phyloP scores from a whole-genome alignment of 2,888 invertebrate species.

The Leptura quadrifasciata region DNA sequence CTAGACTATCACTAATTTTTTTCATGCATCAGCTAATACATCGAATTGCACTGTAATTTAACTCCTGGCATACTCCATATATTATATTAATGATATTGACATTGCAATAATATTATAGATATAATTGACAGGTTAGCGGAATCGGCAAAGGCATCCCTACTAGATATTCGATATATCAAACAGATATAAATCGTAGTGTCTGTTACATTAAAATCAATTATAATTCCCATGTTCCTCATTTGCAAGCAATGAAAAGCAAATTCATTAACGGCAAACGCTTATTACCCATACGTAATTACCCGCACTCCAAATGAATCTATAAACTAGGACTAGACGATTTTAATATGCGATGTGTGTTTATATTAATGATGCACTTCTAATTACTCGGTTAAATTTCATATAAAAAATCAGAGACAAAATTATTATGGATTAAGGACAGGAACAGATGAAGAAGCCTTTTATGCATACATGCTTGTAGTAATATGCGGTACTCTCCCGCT shows the following conservation, averaged over 20 bases:
- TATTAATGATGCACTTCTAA: too few species aligned
- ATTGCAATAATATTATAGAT: conserved; percentile 38
- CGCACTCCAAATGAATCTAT: not conserved
- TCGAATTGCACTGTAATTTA: too few species aligned
- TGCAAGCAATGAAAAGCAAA: conserved; percentile 19
- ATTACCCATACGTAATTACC: not conserved
- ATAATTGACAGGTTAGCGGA: conserved; percentile 42
- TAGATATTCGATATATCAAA: conserved; percentile 41
- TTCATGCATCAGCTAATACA: too few species aligned
- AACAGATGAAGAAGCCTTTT: too few species aligned
- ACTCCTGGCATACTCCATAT: not conserved
- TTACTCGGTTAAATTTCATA: too few species aligned
- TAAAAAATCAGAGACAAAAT: too few species aligned
- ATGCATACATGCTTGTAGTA: too few species aligned
- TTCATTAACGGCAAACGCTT: not conserved
- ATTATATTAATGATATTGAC: not conserved
- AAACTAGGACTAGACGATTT: too few species aligned
- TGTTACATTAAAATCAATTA: conserved; percentile 48
- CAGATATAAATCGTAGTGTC: conserved; percentile 47
- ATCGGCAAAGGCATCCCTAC: conserved; percentile 40
- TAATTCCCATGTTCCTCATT: conserved; percentile 42
- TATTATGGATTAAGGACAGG: too few species aligned
- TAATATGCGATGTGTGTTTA: too few species aligned
- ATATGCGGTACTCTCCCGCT: too few species aligned
- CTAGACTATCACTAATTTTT: too few species aligned